Base-by-base conservation (phyloP, 2,113 vertebrate genomes). In the Gavia stellata region DNA sequence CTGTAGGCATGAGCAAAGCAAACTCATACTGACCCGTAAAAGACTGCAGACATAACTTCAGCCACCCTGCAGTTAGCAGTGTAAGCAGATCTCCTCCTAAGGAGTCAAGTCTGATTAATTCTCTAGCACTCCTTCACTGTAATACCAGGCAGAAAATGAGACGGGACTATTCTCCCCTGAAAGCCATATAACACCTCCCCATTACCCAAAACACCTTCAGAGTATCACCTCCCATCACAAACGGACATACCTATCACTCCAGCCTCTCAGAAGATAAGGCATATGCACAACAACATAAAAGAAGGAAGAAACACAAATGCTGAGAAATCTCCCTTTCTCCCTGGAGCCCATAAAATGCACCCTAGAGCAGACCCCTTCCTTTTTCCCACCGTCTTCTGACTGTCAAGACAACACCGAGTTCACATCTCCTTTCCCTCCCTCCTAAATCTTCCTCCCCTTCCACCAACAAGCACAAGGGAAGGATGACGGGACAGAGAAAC, bases 401-500 rank as follows among this genome's bases (percentile, higher is more conserved):
- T 65, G 24, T 14, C 68, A 86, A 18, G 38, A 36, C 45, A 61
- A 66, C 26, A 23, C 0, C 1, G 5, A 55, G 12, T 40, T 87
- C 25, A 9, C 34, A 59, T 7, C 50, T 50, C 44, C 16, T 74
- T 86, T 89, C 50, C 34, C 24, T 68, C 47, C 36, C 31, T 31
- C 34, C 36, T 70, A 68, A 56, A 44, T 40, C 38, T 79, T 90
- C 45, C 55, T 78, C 34, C 31, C 9, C 11, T 82, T 47, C 52
- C 68, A 77, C 29, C 31, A 77, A 10, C 16, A 70, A 63, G 63
- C 8, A 70, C 40, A 45, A 10, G 29, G 34, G 59, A 73, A 68
- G 8, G 23, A 33, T 0, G 0, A 49, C 3, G 13, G 8, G 23
- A 47, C n/a, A n/a, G 14, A 72, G n/a, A 45, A 59, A 44, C 20